Base-by-base conservation (phyloP, 2,797 vertebrate species). In the Spea hammondii region DNA sequence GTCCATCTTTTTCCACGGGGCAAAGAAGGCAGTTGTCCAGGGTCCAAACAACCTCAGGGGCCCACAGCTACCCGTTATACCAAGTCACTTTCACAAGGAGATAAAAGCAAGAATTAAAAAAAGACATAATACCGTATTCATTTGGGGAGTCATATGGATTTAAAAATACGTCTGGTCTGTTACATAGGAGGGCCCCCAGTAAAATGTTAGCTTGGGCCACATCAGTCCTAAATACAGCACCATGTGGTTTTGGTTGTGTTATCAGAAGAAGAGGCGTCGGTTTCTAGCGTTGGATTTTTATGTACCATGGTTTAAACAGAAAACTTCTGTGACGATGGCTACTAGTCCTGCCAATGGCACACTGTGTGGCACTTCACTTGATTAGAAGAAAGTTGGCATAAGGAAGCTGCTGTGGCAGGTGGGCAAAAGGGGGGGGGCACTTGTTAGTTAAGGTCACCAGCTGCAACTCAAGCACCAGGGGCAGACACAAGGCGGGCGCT, bases 401-500 rank as follows among this genome's bases (percentile, higher is more conserved):
- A 60, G 68, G 70, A 65, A 3, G 49, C 32, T 57, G 45, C 76
- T 9, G 65, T 47, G 81, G 49, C 55, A 74, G 70, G 79, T 70
- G 75, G 32, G 72, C 17, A 57, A 65, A 68, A 81, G 65, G 79
- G 32, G 32, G 32, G 70, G 76, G 64, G 51, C 57, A 81, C 86
- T 85, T 85, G 84, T 79, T 83, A 86, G 84, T 77, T 76, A 57
- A 1, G 66, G 79, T 78, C 74, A 69, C 55, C 72, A 57, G 70
- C 65, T 57, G 82, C 90, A 92, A 90, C 89, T 90, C 90, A 91
- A 92, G 94, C 93, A 90, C 87, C 83, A 88, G 83, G 88, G 89
- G 89, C 86, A 90, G 90, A 89, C 91, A 97, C 95, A 97, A 96
- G 95, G 92, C 91, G 90, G 62, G 79, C 62, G 88, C 93, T 90